phyloP scores from a whole-genome alignment of 2,888 invertebrate genomes.

The Lutraria lutraria region DNA sequence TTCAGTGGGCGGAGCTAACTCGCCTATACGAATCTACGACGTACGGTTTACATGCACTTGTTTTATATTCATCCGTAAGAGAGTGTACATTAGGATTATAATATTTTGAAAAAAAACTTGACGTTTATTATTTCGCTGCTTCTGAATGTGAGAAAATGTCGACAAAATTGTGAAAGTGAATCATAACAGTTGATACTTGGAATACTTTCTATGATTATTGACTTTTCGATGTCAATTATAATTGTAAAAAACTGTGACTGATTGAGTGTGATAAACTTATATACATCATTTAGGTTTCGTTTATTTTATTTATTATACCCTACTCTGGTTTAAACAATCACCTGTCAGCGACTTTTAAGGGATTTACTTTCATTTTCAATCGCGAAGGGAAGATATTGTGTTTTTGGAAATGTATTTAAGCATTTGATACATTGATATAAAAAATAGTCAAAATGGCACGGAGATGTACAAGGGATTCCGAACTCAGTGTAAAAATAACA shows the following conservation, averaged over 20 bases:
- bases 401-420: background rate
- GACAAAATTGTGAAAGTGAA: slow-evolving; percentile 28
- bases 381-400: background rate
- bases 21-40: slow-evolving; percentile 46
- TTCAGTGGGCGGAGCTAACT: slow-evolving; percentile 42
- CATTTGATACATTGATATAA: background rate
- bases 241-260: background rate
- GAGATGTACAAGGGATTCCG: background rate
- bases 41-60: slow-evolving; percentile 39
- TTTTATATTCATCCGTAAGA: slow-evolving; percentile 46
- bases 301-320: background rate
- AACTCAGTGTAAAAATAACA: background rate
- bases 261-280: background rate
- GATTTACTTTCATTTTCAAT: background rate
- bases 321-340: background rate
- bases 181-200: slow-evolving; percentile 24
- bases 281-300: background rate
- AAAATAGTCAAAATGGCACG: slow-evolving; percentile 26
- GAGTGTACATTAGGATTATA: slow-evolving; percentile 56
- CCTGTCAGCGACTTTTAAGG: background rate
- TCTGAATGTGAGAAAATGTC: slow-evolving; percentile 47
- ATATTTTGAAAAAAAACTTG: slow-evolving; percentile 33
- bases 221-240: slow-evolving; percentile 1
- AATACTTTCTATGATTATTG: slow-evolving; percentile 19
- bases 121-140: slow-evolving; percentile 45